Base-by-base conservation (phyloP, 2,113 vertebrate species). In the Aptenodytes patagonicus region DNA sequence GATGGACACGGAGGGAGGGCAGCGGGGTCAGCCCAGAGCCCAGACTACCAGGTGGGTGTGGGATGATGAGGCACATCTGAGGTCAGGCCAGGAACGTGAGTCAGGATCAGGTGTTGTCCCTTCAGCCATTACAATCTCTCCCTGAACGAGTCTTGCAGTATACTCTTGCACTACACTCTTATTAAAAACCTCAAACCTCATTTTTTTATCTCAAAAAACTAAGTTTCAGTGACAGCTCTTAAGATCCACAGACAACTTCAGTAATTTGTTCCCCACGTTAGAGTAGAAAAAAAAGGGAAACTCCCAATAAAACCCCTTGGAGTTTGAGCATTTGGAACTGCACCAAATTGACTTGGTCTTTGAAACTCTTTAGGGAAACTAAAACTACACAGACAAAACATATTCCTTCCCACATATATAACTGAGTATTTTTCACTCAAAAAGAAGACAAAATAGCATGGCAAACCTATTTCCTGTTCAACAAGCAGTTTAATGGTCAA, bases 11-110 rank as follows among this genome's bases (percentile, higher is more conserved):
- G 38, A 34, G 1, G 8, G 24, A 69, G 42, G 42, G 16, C 47
- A 55, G 38, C 0, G 0, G 34, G 9, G 13, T 71, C 42, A 71
- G 18, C 21, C 24, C 24, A 22, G 52, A 76, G 26, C 6, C 36
- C 3, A 2, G 20, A 29, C 36, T 52, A 54, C 29, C 32, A 57
- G 34, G 6, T 2, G 1, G 32, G 17, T 36, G 20, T 73, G 55
- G 40, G 44, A 38, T 38, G 22, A 46, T 28, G 22, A 73, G 49
- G 8, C 16, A 61, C 0, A 0, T 51, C 13, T 1, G 6, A 61
- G 13, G 10, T 42, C 64, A 81, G 18, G 16, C 10, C 44, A 69
- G 25, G 17, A 68, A 47, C 14, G 29, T 6, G 26, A 8, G 14
- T 47, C 28, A 60, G n/a, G 25, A 36, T 64, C 18, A 61, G 10